A percentile compares a stretch with the other conserved stretches of the same genome.
Conservation (phyloP, 2,888 invertebrate species). For the Leptopilina myrica region DNA sequence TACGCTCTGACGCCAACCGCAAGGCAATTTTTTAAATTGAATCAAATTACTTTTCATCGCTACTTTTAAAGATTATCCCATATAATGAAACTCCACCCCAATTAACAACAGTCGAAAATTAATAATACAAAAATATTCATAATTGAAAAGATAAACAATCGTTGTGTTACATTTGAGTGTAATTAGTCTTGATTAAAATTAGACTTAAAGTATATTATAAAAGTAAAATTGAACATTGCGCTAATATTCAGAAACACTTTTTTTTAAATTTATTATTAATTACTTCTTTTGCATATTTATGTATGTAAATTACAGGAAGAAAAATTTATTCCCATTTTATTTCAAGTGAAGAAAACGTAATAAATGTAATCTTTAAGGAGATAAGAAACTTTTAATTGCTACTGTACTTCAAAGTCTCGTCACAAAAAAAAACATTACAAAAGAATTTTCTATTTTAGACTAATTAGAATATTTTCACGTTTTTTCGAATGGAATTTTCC, state of each 20-base stretch:
- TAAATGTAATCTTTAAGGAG: background rate
- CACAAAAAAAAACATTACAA: too few species aligned
- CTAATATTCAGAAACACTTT: background rate
- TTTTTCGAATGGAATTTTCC: too few species aligned
- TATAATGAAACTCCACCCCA: background rate
- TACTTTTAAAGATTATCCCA: background rate
- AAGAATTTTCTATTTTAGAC: too few species aligned
- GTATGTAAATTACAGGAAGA: background rate
- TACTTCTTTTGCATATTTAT: background rate
- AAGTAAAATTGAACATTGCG: background rate
- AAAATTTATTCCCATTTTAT: too few species aligned
- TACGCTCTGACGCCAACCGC: slow-evolving; percentile 47
- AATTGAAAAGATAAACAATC: background rate
- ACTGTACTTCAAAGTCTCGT: background rate
- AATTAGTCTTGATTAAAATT: background rate
- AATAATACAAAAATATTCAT: background rate
- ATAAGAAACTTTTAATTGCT: background rate
- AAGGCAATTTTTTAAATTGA: slow-evolving; percentile 35
- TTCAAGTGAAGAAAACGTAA: background rate
- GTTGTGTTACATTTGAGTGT: background rate
- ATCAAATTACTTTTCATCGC: slow-evolving; percentile 16
- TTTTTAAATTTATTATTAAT: background rate
- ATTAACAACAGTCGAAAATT: slow-evolving; percentile 11
- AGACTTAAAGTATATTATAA: too few species aligned
- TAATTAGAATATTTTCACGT: too few species aligned